Base-by-base conservation (phyloP, 2,797 vertebrate species). In the Sebastes diaconus region DNA sequence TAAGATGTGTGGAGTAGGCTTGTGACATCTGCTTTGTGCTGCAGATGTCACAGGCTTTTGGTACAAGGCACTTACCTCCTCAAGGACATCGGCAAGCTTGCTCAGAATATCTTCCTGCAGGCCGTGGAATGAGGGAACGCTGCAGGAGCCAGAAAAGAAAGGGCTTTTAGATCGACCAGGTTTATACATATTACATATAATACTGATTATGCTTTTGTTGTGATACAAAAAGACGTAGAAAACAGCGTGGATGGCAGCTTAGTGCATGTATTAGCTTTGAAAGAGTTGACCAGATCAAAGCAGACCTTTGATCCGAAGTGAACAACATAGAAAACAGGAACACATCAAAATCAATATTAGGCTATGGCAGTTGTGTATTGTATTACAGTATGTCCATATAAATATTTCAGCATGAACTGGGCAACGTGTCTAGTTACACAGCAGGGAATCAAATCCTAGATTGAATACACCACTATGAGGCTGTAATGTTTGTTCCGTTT, bases 81-180 rank as follows among this genome's bases (percentile, higher is more conserved):
- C 98, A 87, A 99, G 97, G 91, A 98, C 97, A 63, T 99, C 98
- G 14, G 97, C 97, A 54, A 99, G 96, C 92, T 99, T 99, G 93
- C 98, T 98, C 77, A 98, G 96, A 85, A 98, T 97, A 91, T 99
- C 98, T 91, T 99, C 98, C 85, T 97, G 96, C 89, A 99, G 96
- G 90, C 88, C 97, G 80, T 99, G 98, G 95, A 99, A 98, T 59
- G 97, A 97, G 34, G 98, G 98, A 77, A 99, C 98, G 0, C 98
- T 99, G 95, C 69, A 96, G 30, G 73, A 79, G 39, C 84, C 63
- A 78, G 30, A 65, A 67, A 68, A 55, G n/a, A 63, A 52, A 61
- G 9, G 11, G 16, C 11, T 60, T 61, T 86, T 29, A 72, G 42
- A 59, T 50, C 24, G 10, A 63, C 39, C 12, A 16, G n/a, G 8